These are phyloP conservation scores for Neogale vison DNA, from an alignment of 2,113 vertebrate genomes.

Conservation along the genomic window DNA sequence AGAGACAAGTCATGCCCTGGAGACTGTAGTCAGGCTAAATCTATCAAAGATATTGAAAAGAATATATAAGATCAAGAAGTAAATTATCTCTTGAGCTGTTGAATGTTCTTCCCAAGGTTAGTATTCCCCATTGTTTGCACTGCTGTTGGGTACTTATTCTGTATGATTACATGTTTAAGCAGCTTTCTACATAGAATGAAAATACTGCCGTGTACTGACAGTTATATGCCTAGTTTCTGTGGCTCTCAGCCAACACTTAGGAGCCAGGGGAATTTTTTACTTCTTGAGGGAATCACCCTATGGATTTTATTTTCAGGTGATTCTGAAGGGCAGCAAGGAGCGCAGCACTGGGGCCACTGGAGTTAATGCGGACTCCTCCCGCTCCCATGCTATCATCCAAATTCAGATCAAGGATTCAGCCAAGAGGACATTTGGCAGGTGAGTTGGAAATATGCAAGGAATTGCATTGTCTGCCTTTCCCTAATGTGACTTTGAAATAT, in stretches of 20 bases:
- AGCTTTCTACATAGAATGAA: slow-evolving; percentile 53
- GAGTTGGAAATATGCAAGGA: slow-evolving; percentile 54
- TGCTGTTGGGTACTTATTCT: slow-evolving; percentile 30
- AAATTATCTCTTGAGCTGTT: slow-evolving; percentile 12
- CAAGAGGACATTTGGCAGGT: slow-evolving; percentile 90
- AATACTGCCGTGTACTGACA: not conserved
- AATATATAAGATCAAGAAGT: slow-evolving; percentile 39
- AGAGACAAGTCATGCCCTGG: slow-evolving; percentile 23
- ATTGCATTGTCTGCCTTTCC: slow-evolving; percentile 52
- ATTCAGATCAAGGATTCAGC: slow-evolving; percentile 90
- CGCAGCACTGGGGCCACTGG: slow-evolving; percentile 92
- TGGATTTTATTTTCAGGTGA: slow-evolving; percentile 85
- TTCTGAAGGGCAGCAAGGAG: slow-evolving; percentile 90
- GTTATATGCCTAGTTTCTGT: not conserved
- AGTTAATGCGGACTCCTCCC: slow-evolving; percentile 93
- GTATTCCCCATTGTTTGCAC: slow-evolving; percentile 62
- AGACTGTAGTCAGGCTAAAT: slow-evolving; percentile 61
- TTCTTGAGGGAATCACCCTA: slow-evolving; percentile 1
- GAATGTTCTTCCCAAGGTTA: slow-evolving; percentile 43
- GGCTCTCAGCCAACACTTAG: not conserved
- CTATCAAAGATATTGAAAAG: slow-evolving; percentile 50
- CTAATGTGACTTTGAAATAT: slow-evolving; percentile 67
- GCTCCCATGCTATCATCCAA: slow-evolving; percentile 95
- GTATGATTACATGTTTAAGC: slow-evolving; percentile 46
- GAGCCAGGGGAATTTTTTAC: slow-evolving; percentile 18